Evolutionary conservation across 2,113 vertebrate species (phyloP).

Genomic region (Crotalus helleri): DNA sequence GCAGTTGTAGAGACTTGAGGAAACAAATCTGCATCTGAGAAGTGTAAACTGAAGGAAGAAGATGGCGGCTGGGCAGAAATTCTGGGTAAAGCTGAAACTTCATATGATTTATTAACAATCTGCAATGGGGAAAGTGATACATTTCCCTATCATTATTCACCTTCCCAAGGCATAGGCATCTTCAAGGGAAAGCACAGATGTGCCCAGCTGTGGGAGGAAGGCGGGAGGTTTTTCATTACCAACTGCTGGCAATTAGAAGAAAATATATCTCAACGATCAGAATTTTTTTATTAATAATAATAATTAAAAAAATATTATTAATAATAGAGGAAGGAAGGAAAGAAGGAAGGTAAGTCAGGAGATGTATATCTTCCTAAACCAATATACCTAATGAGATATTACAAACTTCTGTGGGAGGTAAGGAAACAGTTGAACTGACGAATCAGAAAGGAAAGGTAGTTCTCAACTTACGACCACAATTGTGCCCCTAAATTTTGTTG

Average conservation of each 20-base stretch:
- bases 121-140: not conserved
- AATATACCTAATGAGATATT: not conserved
- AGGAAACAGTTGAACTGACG: not conserved
- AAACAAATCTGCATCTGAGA: not conserved
- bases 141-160: slow-evolving; percentile 20
- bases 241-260: not conserved
- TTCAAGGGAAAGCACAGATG: slow-evolving; percentile 14
- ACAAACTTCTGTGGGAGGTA: not conserved
- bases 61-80: not conserved
- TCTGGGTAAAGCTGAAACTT: not conserved
- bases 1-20: not conserved
- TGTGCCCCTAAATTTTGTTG: not conserved
- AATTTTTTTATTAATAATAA: not conserved
- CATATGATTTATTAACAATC: slow-evolving; percentile 10
- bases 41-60: not conserved
- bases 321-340: not conserved
- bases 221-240: not conserved
- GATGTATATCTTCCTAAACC: not conserved
- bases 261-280: not conserved
- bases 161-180: not conserved
- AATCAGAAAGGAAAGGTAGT: not conserved
- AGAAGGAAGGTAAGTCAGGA: not conserved
- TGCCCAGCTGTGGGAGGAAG: slow-evolving; percentile 7
- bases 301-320: not conserved
- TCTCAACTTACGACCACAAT: not conserved